Conservation (phyloP, 2,113 vertebrate genomes). For the Gobius niger region DNA sequence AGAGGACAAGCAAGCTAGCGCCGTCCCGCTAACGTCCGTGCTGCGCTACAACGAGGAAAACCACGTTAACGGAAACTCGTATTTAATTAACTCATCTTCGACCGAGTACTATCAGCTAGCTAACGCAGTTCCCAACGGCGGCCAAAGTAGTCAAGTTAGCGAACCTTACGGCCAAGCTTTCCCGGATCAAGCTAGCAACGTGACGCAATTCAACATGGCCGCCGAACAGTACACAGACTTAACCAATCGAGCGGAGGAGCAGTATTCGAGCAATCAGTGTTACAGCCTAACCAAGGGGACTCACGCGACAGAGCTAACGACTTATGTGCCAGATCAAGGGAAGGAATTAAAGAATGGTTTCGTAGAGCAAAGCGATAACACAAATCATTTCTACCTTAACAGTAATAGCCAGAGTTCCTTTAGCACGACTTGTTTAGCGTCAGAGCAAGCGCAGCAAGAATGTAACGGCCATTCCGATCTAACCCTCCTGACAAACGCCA, state of each 20-base stretch:
- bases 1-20: conserved; percentile 75
- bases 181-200: conserved; percentile 79
- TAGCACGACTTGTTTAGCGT: conserved; percentile 76
- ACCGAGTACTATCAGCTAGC: conserved; percentile 93
- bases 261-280: conserved; percentile 78
- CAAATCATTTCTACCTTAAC: conserved; percentile 91
- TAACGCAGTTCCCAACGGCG: conserved; percentile 65
- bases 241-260: conserved; percentile 63
- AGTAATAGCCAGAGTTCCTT: conserved; percentile 85
- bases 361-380: conserved; percentile 79
- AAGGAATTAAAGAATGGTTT: conserved; percentile 78
- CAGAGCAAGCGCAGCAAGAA: conserved; percentile 83
- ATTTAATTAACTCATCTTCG: conserved; percentile 85
- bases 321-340: conserved; percentile 85
- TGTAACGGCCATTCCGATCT: conserved; percentile 82
- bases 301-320: conserved; percentile 73
- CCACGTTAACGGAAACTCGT: conserved; percentile 85
- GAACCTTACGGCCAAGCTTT: conserved; percentile 80
- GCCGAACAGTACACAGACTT: conserved; percentile 84
- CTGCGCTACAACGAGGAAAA: conserved; percentile 89
- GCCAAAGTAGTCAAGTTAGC: conserved; percentile 74
- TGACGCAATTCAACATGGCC: conserved; percentile 83
- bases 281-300: conserved; percentile 77
- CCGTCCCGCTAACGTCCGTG: conserved; percentile 86
- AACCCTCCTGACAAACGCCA: conserved; percentile 84